A percentile compares a stretch with the other conserved stretches of the same genome.
These are phyloP conservation scores for Nyctereutes procyonoides DNA, from an alignment of 2,113 vertebrate species.

Conservation along the genomic window DNA sequence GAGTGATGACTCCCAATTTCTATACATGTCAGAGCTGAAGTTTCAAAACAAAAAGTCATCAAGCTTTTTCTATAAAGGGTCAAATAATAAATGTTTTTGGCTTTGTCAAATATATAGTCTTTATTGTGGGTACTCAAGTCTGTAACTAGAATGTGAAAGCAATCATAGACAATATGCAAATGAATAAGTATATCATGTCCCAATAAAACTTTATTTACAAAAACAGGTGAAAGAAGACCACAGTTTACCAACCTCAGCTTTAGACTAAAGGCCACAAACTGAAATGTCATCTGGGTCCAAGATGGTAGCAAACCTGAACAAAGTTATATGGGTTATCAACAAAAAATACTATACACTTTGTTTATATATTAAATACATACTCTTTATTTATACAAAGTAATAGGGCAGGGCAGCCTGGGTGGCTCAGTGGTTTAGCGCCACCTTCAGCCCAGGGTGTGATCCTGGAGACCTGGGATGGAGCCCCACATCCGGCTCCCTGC, in stretches of 20 bases:
- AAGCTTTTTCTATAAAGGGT: not conserved
- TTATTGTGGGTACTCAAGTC: not conserved
- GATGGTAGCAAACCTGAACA: not conserved
- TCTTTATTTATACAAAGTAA: not conserved
- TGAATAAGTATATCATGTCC: too few relatives aligned
- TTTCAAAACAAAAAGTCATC: not conserved
- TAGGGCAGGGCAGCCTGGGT: not conserved
- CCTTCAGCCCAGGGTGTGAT: too few relatives aligned
- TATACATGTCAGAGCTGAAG: not conserved
- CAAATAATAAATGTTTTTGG: not conserved
- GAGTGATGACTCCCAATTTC: not conserved
- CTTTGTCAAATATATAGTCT: not conserved
- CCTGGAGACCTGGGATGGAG: too few relatives aligned
- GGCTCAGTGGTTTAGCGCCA: too few relatives aligned
- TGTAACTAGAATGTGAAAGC: not conserved
- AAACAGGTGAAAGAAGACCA: not conserved
- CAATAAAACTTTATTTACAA: not conserved
- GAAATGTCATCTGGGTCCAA: not conserved
- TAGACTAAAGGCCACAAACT: not conserved
- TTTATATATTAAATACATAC: not conserved
- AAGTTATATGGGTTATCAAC: not conserved
- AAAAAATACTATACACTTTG: not conserved
- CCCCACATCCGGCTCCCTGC: too few relatives aligned
- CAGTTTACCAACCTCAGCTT: not conserved
- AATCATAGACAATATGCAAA: not conserved